These are phyloP conservation scores for Conomelus anceps DNA, from an alignment of 2,888 invertebrate genomes.

Conservation along the genomic window DNA sequence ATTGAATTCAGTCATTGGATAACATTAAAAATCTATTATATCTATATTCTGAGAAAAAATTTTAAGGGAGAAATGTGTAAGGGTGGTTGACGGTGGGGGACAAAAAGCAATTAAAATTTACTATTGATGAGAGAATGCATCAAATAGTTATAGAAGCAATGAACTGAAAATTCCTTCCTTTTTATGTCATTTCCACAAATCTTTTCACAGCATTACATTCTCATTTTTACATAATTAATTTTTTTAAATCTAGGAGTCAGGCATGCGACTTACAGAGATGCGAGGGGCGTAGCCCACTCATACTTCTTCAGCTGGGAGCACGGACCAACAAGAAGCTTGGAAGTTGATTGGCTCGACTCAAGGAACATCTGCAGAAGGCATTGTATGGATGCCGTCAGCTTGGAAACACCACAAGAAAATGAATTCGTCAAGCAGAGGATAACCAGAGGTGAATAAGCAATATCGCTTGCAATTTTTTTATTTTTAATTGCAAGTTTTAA, in stretches of 20 bases:
- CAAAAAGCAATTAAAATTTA: too few species aligned
- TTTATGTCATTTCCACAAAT: too few species aligned
- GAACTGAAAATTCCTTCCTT: too few species aligned
- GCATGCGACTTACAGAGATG: slow-evolving; percentile 81
- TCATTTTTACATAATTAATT: neutral
- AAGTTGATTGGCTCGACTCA: slow-evolving; percentile 86
- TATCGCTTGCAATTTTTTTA: neutral
- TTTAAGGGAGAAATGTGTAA: too few species aligned
- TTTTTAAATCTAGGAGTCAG: slow-evolving; percentile 59
- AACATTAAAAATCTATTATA: too few species aligned
- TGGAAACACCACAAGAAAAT: slow-evolving; percentile 87
- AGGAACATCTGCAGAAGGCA: slow-evolving; percentile 86
- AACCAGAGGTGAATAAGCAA: slow-evolving; percentile 55
- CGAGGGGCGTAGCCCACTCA: slow-evolving; percentile 77
- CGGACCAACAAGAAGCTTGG: slow-evolving; percentile 68
- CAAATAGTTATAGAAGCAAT: too few species aligned
- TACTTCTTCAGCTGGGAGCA: slow-evolving; percentile 95
- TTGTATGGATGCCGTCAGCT: slow-evolving; percentile 88
- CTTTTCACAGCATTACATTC: too few species aligned
- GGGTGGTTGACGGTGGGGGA: too few species aligned
- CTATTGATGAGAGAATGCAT: too few species aligned
- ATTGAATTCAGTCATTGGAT: too few species aligned
- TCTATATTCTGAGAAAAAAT: too few species aligned
- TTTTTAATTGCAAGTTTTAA: too few species aligned
- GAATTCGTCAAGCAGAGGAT: slow-evolving; percentile 84